Evolutionary conservation across 2,797 vertebrate genomes (phyloP).

Genomic region (Fundulus diaphanus): DNA sequence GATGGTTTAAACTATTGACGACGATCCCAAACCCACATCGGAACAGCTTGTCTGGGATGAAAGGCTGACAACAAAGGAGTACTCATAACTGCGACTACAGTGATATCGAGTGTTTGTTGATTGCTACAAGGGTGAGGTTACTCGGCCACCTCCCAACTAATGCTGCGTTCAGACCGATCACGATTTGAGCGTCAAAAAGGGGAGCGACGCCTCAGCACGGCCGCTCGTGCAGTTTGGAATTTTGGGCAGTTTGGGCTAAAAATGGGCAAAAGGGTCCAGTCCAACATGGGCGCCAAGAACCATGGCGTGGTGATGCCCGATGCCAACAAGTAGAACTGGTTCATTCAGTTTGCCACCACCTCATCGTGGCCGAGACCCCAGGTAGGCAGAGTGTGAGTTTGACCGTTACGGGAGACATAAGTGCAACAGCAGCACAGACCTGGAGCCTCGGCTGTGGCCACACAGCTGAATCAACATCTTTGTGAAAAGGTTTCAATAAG

Average conservation of each 20-base stretch:
- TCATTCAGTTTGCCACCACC: neutral
- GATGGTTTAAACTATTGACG: neutral
- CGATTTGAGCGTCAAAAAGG: too few relatives aligned
- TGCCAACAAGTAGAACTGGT: too few relatives aligned
- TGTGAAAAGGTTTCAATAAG: constrained; percentile 4
- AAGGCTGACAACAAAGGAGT: neutral
- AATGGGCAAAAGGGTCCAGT: too few relatives aligned
- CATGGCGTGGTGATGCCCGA: too few relatives aligned
- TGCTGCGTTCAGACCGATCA: too few relatives aligned
- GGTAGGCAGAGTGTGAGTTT: neutral
- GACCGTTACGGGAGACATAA: neutral
- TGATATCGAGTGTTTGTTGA: neutral
- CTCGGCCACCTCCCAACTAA: neutral
- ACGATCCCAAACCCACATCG: neutral
- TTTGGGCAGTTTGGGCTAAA: too few relatives aligned
- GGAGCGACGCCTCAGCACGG: too few relatives aligned
- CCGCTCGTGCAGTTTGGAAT: too few relatives aligned
- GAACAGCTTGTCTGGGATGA: neutral
- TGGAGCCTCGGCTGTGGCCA: neutral
- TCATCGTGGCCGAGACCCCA: neutral
- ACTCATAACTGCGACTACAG: neutral
- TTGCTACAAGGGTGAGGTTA: neutral
- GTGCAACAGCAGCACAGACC: constrained; percentile 4
- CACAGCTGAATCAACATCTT: constrained; percentile 13
- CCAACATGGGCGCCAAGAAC: too few relatives aligned